Percentiles rank a stretch among this genome's conserved stretches.
phyloP scores from a whole-genome alignment of 2,888 invertebrate genomes.

The Sipha maydis region DNA sequence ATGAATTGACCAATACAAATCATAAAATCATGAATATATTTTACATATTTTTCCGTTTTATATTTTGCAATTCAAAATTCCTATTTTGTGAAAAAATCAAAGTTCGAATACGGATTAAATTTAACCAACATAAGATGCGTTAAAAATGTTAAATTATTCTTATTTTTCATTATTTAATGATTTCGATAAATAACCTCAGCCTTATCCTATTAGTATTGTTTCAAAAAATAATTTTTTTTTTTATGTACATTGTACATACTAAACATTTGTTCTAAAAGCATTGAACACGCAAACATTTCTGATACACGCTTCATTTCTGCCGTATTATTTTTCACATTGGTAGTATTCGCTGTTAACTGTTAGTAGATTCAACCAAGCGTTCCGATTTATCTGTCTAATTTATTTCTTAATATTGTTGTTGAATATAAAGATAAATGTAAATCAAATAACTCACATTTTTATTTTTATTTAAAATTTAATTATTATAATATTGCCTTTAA shows the following conservation, averaged over 20 bases:
- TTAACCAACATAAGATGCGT: too few species aligned
- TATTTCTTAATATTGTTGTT: constrained; percentile 22
- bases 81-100: too few species aligned
- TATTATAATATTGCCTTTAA: neutral
- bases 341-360: neutral
- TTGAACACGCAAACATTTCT: constrained; percentile 37
- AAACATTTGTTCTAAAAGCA: constrained; percentile 37
- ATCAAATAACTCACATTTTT: neutral
- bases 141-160: neutral
- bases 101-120: too few species aligned
- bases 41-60: too few species aligned
- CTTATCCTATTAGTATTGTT: neutral
- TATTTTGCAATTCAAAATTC: too few species aligned
- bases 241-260: neutral
- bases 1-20: too few species aligned
- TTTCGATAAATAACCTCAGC: neutral
- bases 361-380: constrained; percentile 16
- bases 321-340: constrained; percentile 10
- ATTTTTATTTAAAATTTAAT: neutral
- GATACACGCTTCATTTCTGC: constrained; percentile 7
- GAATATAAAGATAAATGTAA: neutral
- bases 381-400: constrained; percentile 36
- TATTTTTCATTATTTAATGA: neutral
- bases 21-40: too few species aligned
- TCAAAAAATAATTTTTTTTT: neutral